These are phyloP conservation scores for Pteronotus mesoamericanus DNA, from an alignment of 2,797 vertebrate genomes.

Conservation along the genomic window DNA sequence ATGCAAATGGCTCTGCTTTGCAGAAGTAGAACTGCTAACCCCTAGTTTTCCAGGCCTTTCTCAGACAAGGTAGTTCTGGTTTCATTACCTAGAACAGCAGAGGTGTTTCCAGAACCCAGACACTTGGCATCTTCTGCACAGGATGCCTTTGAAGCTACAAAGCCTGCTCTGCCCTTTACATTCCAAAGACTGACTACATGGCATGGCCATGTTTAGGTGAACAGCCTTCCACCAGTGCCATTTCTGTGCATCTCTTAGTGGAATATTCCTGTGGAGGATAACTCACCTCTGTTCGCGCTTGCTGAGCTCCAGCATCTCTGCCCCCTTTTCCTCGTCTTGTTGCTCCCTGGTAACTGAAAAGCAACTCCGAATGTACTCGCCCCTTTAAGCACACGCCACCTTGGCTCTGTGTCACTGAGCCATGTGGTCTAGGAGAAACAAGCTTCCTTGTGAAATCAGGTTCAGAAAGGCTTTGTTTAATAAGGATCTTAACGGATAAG, in stretches of 20 bases:
- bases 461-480: slow-evolving; percentile 45
- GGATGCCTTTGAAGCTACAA: background rate
- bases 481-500: background rate
- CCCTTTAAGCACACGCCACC: slow-evolving; percentile 59
- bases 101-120: background rate
- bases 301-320: background rate
- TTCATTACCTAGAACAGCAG: background rate
- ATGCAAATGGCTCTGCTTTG: background rate
- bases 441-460: background rate
- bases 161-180: background rate
- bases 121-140: background rate
- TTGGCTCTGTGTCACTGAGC: background rate
- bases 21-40: background rate
- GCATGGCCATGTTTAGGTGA: background rate
- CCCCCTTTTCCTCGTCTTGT: background rate
- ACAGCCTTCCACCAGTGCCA: background rate
- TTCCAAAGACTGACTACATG: background rate
- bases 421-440: background rate
- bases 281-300: background rate
- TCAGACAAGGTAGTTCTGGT: background rate
- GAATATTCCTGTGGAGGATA: background rate
- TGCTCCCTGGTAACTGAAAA: background rate
- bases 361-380: background rate
- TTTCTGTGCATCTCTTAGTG: background rate
- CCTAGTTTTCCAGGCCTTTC: background rate